Base-by-base conservation (phyloP, 2,113 vertebrate species). In the Rana temporaria region DNA sequence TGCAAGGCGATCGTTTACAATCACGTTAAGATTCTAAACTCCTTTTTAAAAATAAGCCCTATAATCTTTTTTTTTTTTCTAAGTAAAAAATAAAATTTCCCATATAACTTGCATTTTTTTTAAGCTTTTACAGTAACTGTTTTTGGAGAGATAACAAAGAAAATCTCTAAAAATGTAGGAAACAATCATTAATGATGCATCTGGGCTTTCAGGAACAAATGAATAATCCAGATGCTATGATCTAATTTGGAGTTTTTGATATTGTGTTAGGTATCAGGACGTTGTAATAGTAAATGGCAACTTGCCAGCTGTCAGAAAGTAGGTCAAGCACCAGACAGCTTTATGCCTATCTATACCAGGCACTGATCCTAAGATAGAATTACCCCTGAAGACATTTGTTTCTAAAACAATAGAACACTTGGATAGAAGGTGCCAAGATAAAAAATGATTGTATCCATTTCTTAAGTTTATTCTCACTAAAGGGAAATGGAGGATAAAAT, bases 301-400 rank as follows among this genome's bases (percentile, higher is more conserved):
- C 32, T 48, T 71, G 53, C 0, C 22, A 24, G 68, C 14, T 6
- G 6, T 30, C 17, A 55, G 22, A 72, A 72, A 56, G 52, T 55
- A 72, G 68, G 48, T 34, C 55, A 32, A 73, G 69, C 7, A 59
- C 6, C 16, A 30, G 70, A n/a, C 18, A 73, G 16, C 26, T 8
- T 32, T 73, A 22, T 70, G 48, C 26, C n/a, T 57, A 57, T 59
- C 16, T 57, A 26, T 5, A 57, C 17, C 52, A 73, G 26, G 26
- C 55, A 34, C 22, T 53, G 20, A 70, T 52, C 42, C 42, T n/a
- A 56, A 72, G 16, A 72, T 73, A 57, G 48, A 18, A 57, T 73
- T 6, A 73, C 24, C 53, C 19, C 70, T 57, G 18, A 57, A 73
- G 26, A 59, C 53, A 57, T 73, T 32, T 34, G 17, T 59, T 73